These are phyloP conservation scores for Camponotus pennsylvanicus DNA, from an alignment of 1,140 invertebrate genomes.

Conservation along the genomic window DNA sequence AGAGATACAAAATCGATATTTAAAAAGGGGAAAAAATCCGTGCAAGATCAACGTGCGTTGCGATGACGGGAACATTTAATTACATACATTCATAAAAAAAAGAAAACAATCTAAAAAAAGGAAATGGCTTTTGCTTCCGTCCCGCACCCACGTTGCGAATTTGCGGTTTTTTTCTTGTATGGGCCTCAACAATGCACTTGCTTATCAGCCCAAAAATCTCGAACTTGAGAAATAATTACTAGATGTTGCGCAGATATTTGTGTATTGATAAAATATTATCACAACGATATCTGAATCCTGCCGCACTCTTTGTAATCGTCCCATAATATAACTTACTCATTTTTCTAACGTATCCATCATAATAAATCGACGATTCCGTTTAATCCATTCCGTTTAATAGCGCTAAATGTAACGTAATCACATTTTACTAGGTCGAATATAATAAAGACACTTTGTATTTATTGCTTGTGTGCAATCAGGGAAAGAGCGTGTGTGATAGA, in stretches of 20 bases:
- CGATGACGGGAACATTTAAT: not conserved
- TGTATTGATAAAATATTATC: slow-evolving; percentile 1
- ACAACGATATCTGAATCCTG: slow-evolving; percentile 33
- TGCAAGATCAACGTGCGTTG: not conserved
- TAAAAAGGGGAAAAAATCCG: slow-evolving; percentile 4
- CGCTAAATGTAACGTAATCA: slow-evolving; percentile 46
- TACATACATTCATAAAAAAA: not conserved
- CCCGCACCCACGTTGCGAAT: slow-evolving; percentile 36
- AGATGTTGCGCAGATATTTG: not conserved
- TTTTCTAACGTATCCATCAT: not conserved
- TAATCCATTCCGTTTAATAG: slow-evolving; percentile 16
- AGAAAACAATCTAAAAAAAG: slow-evolving; percentile 20
- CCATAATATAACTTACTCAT: not conserved
- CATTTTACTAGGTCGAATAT: slow-evolving; percentile 27
- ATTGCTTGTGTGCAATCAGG: slow-evolving; percentile 23
- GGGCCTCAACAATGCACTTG: not conserved
- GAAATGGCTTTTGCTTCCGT: slow-evolving; percentile 54
- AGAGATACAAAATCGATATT: not conserved
- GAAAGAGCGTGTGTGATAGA: not conserved
- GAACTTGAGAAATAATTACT: slow-evolving; percentile 1
- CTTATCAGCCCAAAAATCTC: not conserved
- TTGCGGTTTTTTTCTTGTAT: slow-evolving; percentile 8
- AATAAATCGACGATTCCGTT: slow-evolving; percentile 30
- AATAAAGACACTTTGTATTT: slow-evolving; percentile 37
- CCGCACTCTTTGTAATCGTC: slow-evolving; percentile 24